Conservation (phyloP, 2,113 vertebrate genomes). For the Gobiocypris rarus region DNA sequence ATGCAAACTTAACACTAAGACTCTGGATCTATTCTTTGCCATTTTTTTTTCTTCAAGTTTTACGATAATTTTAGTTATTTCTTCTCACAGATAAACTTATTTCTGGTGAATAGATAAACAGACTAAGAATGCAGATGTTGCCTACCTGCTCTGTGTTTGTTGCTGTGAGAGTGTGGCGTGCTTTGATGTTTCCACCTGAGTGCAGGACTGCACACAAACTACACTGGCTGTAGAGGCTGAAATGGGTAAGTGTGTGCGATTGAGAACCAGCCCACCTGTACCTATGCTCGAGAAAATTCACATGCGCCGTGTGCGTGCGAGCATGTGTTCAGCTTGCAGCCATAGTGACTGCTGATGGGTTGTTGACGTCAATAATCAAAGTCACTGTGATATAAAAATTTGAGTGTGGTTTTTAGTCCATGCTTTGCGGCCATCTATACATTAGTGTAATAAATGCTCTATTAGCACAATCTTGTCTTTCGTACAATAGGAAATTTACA, state of each 20-base stretch:
- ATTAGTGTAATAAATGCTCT: not conserved
- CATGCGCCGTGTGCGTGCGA: constrained; percentile 35
- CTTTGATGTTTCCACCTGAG: constrained; percentile 42
- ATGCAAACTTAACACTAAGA: constrained; percentile 12
- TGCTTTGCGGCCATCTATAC: not conserved
- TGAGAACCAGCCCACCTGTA: constrained; percentile 57
- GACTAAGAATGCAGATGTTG: constrained; percentile 2
- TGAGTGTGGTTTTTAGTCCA: not conserved
- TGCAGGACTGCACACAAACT: constrained; percentile 32
- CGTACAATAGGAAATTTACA: not conserved
- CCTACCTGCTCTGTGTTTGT: constrained; percentile 50
- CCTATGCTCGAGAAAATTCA: constrained; percentile 51
- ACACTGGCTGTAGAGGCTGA: constrained; percentile 30
- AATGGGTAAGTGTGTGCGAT: constrained; percentile 41
- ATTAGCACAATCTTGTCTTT: not conserved
- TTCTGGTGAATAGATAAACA: not conserved
- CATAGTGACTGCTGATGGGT: not conserved
- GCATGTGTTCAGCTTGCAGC: not conserved
- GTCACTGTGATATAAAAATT: not conserved
- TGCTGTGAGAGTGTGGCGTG: constrained; percentile 18
- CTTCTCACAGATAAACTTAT: not conserved
- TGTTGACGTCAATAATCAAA: not conserved
- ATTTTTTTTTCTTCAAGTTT: not conserved
- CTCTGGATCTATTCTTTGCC: not conserved
- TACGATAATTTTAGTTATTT: not conserved